Conservation (phyloP, 1,140 invertebrate species). For the Saccostrea cuccullata region DNA sequence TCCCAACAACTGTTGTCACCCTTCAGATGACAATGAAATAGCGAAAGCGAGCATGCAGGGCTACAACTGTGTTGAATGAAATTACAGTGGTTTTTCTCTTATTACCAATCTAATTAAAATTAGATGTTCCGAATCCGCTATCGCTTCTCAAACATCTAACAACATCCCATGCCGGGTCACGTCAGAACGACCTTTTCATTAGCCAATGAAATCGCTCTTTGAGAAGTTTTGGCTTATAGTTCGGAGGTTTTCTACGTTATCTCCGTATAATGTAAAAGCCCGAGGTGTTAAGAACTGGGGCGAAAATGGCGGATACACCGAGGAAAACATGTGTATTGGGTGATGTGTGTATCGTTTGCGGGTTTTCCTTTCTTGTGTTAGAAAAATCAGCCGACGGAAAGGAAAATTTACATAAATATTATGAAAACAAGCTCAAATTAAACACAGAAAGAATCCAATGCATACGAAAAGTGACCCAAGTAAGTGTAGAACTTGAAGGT, state of each 20-base stretch:
- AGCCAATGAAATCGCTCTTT: no score
- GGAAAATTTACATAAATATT: not conserved
- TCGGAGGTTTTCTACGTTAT: no score
- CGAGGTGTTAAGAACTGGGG: no score
- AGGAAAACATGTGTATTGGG: not conserved
- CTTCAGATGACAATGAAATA: no score
- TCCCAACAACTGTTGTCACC: no score
- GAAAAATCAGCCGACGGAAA: not conserved
- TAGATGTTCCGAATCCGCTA: not conserved
- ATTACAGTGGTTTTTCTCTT: no score
- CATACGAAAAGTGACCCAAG: not conserved
- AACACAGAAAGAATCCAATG: not conserved
- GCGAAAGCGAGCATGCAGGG: no score
- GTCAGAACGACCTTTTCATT: no score
- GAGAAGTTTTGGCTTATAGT: no score
- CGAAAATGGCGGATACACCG: not conserved
- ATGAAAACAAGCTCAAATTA: not conserved
- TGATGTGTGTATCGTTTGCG: not conserved
- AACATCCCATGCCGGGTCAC: not conserved
- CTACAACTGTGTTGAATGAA: no score
- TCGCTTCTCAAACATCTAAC: not conserved
- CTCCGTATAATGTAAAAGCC: no score
- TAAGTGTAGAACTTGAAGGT: not conserved
- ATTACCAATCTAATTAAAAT: slow-evolving; percentile 17
- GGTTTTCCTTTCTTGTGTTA: not conserved